phyloP scores from a whole-genome alignment of 2,797 vertebrate species.

The Sebastes ruberrimus region DNA sequence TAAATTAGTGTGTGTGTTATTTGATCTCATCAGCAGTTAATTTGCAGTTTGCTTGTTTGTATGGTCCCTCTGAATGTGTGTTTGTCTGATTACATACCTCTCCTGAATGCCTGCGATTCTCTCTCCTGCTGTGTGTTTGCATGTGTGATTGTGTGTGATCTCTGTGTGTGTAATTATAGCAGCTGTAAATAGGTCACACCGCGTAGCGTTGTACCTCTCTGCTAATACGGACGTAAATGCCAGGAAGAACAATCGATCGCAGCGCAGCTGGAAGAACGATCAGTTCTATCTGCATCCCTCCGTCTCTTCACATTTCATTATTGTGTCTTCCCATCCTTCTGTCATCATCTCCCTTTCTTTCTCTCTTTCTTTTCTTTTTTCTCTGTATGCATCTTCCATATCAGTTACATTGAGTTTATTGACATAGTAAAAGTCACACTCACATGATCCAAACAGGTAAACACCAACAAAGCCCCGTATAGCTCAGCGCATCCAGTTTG shows the following conservation, averaged over 20 bases:
- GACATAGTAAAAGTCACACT: too few relatives aligned
- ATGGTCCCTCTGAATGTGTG: not conserved
- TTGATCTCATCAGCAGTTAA: not conserved
- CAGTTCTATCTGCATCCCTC: not conserved
- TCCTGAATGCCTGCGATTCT: not conserved
- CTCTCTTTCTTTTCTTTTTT: not conserved
- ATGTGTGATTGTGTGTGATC: conserved; percentile 13
- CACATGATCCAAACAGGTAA: too few relatives aligned
- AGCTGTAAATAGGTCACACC: conserved; percentile 48
- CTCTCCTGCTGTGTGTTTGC: conserved; percentile 1
- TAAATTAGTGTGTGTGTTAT: not conserved
- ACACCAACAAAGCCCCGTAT: too few relatives aligned
- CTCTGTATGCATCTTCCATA: too few relatives aligned
- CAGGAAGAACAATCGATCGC: conserved; percentile 37
- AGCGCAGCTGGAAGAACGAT: conserved; percentile 16
- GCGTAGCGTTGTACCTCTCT: not conserved
- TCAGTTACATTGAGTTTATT: too few relatives aligned
- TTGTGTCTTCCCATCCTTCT: not conserved
- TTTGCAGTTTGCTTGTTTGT: not conserved
- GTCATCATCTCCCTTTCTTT: not conserved
- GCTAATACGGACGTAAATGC: conserved; percentile 14
- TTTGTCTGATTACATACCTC: not conserved
- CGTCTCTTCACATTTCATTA: not conserved
- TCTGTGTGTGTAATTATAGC: conserved; percentile 22
- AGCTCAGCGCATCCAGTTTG: too few relatives aligned